phyloP scores from a whole-genome alignment of 37 sponge, comb jelly and placozoan species.

The Mnemiopsis leidyi region DNA sequence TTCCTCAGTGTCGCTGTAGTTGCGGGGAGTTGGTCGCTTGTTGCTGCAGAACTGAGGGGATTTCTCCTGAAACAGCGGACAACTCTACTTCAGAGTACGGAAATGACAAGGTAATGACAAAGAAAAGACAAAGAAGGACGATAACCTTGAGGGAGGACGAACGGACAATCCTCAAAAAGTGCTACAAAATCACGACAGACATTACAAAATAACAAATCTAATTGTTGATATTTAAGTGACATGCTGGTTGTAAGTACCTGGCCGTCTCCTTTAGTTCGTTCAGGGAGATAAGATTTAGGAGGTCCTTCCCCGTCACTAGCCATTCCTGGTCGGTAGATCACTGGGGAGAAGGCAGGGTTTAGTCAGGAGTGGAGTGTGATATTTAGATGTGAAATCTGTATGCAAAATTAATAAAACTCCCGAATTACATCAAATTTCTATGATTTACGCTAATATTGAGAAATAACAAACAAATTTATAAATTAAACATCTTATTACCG shows the following conservation, averaged over 20 bases:
- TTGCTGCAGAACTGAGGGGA: slow-evolving; percentile 48
- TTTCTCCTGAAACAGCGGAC: slow-evolving; percentile 49
- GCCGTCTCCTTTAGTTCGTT: slow-evolving; percentile 56
- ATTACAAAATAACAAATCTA: neutral
- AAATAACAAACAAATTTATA: neutral
- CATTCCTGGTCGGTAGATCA: slow-evolving; percentile 58
- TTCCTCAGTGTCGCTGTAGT: slow-evolving; percentile 48
- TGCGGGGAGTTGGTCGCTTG: neutral
- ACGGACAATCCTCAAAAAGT: too few species aligned
- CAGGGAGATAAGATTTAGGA: slow-evolving; percentile 33
- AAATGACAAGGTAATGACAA: too few species aligned
- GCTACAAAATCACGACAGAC: too few species aligned
- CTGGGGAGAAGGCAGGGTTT: too few species aligned
- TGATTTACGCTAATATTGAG: too few species aligned
- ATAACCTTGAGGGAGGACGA: too few species aligned
- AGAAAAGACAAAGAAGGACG: too few species aligned
- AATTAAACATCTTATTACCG: neutral
- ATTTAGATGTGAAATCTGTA: too few species aligned
- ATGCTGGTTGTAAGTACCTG: slow-evolving; percentile 32
- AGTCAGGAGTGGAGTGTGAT: too few species aligned
- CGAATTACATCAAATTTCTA: too few species aligned
- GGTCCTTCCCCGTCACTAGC: slow-evolving; percentile 58
- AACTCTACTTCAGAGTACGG: neutral
- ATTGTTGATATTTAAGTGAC: too few species aligned
- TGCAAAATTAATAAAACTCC: too few species aligned